phyloP scores from a whole-genome alignment of 1,140 invertebrate species.

The Eriocheir sinensis region DNA sequence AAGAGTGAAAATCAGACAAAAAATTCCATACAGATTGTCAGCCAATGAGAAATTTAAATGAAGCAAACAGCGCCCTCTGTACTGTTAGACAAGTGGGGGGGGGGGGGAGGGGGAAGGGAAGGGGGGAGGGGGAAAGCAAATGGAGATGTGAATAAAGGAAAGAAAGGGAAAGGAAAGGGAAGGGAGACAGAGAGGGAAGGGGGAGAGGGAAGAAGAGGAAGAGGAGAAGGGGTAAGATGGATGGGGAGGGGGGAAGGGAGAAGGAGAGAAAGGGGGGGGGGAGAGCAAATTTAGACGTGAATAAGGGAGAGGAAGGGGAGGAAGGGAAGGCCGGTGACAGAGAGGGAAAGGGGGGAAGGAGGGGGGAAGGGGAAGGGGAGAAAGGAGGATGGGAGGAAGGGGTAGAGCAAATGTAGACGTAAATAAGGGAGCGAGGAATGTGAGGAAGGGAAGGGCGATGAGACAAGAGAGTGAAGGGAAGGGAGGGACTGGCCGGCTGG shows the following conservation, averaged over 20 bases:
- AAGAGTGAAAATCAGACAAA: too few relatives aligned
- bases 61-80: too few relatives aligned
- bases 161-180: not conserved
- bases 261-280: not conserved
- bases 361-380: not conserved
- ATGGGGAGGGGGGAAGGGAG: not conserved
- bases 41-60: too few relatives aligned
- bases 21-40: too few relatives aligned
- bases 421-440: not conserved
- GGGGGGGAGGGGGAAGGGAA: not conserved
- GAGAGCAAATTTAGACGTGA: not conserved
- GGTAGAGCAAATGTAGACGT: not conserved
- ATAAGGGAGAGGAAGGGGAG: not conserved
- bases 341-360: not conserved
- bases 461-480: too few relatives aligned
- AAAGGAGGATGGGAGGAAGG: not conserved
- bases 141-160: not conserved
- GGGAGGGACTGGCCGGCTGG: too few relatives aligned
- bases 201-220: not conserved
- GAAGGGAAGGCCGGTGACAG: not conserved
- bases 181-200: not conserved
- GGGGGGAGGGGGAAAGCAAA: not conserved
- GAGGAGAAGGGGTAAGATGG: not conserved
- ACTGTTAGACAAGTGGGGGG: too few relatives aligned
- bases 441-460: too few relatives aligned